phyloP scores from a whole-genome alignment of 2,797 vertebrate genomes.

The Taeniopygia guttata region DNA sequence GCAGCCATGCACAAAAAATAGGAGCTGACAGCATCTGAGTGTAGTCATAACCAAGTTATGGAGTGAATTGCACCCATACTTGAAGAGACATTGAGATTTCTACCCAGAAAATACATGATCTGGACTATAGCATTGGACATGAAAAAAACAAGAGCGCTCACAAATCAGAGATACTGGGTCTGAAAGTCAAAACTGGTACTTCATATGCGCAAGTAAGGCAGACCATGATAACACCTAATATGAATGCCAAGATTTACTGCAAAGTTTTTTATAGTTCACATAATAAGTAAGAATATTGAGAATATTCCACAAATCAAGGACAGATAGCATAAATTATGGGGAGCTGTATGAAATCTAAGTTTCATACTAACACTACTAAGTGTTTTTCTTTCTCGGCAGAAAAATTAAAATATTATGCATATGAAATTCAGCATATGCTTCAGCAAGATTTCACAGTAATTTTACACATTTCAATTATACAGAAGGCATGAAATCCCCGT shows the following conservation, averaged over 20 bases:
- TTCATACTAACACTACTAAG: background rate
- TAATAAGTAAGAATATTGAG: background rate
- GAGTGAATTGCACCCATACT: background rate
- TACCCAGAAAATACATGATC: background rate
- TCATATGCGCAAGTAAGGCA: background rate
- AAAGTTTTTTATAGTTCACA: background rate
- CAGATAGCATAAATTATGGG: background rate
- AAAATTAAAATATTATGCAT: background rate
- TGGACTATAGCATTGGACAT: background rate
- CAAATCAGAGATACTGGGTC: background rate
- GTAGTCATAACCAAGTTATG: background rate
- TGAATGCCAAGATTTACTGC: background rate
- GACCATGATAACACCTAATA: background rate
- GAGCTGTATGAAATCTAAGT: background rate
- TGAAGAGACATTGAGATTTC: background rate
- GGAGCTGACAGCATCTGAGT: background rate
- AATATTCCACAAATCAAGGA: background rate
- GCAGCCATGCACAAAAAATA: background rate
- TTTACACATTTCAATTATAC: slow-evolving; percentile 20
- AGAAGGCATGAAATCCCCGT: slow-evolving; percentile 4
- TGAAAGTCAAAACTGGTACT: background rate
- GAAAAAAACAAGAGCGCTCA: background rate
- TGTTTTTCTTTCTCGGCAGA: background rate
- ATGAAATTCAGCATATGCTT: slow-evolving; percentile 38
- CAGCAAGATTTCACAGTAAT: slow-evolving; percentile 15